Percentiles rank a stretch among this genome's conserved stretches.
phyloP scores from a whole-genome alignment of 2,113 vertebrate genomes.

The Misgurnus mizolepis region DNA sequence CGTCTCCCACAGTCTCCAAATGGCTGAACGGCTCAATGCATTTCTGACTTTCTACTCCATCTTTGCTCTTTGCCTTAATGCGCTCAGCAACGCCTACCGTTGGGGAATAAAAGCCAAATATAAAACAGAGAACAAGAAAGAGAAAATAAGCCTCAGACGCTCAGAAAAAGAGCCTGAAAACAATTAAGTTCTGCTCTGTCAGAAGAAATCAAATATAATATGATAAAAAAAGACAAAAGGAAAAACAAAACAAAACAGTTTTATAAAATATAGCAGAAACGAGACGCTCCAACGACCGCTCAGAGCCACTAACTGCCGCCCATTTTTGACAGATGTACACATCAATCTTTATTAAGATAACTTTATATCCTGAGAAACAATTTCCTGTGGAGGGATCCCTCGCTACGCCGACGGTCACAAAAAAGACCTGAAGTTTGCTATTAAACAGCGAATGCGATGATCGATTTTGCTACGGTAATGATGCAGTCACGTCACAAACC shows the following conservation, averaged over 20 bases:
- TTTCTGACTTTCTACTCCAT: conserved; percentile 6
- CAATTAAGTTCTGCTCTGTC: conserved; percentile 52
- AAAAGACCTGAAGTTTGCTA: background rate
- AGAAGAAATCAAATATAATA: conserved; percentile 51
- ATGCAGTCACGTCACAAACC: background rate
- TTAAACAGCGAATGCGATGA: background rate
- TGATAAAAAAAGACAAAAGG: conserved; percentile 43
- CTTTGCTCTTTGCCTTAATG: conserved; percentile 24
- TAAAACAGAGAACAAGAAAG: conserved; percentile 18
- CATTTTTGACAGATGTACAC: background rate
- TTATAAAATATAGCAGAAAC: conserved; percentile 6
- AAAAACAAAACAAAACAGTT: background rate
- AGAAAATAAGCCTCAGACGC: conserved; percentile 28
- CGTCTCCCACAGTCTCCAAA: background rate
- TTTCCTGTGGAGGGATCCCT: background rate
- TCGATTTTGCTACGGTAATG: background rate
- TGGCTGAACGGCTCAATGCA: background rate
- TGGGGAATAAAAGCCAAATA: conserved; percentile 31
- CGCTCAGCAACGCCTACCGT: conserved; percentile 19
- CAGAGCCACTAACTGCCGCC: background rate
- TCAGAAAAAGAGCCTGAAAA: conserved; percentile 38
- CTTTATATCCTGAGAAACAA: background rate
- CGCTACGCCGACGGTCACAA: background rate
- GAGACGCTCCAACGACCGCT: background rate
- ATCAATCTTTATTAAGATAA: background rate